Evolutionary conservation across 2,113 vertebrate genomes (phyloP), one percentile per base, ranked within the genome.

Genomic region (Chionomys nivalis): DNA sequence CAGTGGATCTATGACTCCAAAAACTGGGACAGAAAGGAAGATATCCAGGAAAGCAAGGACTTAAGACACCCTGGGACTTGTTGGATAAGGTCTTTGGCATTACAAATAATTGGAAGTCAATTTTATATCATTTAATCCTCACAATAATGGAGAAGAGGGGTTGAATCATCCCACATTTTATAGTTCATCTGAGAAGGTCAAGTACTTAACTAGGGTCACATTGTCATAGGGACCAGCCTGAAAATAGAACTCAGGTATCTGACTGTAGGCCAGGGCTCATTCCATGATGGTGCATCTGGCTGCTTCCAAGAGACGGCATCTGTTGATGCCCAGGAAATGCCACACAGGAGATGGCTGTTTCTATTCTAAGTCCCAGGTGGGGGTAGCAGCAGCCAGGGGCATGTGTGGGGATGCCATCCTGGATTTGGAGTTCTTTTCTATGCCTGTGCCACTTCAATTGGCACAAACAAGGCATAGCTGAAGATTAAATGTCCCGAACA

Each of bases 401-500:
- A 76, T 75, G 66, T 58, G 78, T 75, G 61, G 65, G 89, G 85
- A 26, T 58, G 39, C 79, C 94, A 72, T 49, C 72, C 89, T 70
- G 87, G 89, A 42, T 42, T 36, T 42, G 42, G 65, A 72, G 28
- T 39, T 66, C 44, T 78, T 90, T 94, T 94, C 86, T 16, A 85
- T 79, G 89, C n/a, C 75, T 33, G 65, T 42, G 68, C 39, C 65
- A 16, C 24, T 92, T 88, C 77, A 81, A 33, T 42, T 96, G 96
- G 96, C 97, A 94, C 58, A 86, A 88, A 94, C 86, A 94, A 73
- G 85, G 58, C 88, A 83, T 77, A 90, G 86, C 92, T 94, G 92
- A 81, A 92, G 97, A 98, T 97, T 95, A 97, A 96, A 96, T 96
- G 95, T 97, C 65, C 96, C 24, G 95, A 92, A 94, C 94, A 83